A percentile compares a stretch with the other conserved stretches of the same genome.
Conservation (phyloP, 2,113 vertebrate species). For the Dipodomys spectabilis region DNA sequence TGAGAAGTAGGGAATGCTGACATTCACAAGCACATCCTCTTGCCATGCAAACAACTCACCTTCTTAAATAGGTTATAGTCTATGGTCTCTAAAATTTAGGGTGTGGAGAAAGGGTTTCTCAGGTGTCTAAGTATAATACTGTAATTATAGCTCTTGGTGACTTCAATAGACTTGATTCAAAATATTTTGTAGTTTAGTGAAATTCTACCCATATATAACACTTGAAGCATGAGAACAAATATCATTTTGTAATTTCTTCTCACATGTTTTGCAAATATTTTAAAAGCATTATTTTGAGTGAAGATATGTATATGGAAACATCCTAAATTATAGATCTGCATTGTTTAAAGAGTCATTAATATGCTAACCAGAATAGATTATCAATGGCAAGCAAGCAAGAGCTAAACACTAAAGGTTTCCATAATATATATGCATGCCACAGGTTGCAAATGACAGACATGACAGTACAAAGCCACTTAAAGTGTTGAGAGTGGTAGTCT, state of each 20-base stretch:
- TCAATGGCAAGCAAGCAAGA: background rate
- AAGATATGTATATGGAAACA: background rate
- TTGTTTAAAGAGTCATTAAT: background rate
- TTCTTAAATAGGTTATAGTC: background rate
- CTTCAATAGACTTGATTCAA: background rate
- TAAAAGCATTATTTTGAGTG: background rate
- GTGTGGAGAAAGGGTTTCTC: background rate
- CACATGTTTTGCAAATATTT: background rate
- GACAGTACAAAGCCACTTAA: too few species aligned
- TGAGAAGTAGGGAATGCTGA: accelerated
- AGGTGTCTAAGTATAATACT: background rate
- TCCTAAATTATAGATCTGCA: background rate
- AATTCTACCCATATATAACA: background rate
- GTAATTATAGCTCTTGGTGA: background rate
- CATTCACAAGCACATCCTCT: too few species aligned
- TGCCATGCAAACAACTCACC: background rate
- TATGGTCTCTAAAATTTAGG: background rate
- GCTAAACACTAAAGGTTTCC: background rate
- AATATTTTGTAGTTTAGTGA: background rate
- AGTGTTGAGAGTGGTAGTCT: too few species aligned
- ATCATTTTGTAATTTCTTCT: background rate
- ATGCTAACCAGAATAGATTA: background rate
- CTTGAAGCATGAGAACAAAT: background rate
- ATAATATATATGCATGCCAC: too few species aligned
- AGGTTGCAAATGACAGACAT: too few species aligned